phyloP scores from a whole-genome alignment of 2,113 vertebrate genomes.

The Rhombomys opimus region DNA sequence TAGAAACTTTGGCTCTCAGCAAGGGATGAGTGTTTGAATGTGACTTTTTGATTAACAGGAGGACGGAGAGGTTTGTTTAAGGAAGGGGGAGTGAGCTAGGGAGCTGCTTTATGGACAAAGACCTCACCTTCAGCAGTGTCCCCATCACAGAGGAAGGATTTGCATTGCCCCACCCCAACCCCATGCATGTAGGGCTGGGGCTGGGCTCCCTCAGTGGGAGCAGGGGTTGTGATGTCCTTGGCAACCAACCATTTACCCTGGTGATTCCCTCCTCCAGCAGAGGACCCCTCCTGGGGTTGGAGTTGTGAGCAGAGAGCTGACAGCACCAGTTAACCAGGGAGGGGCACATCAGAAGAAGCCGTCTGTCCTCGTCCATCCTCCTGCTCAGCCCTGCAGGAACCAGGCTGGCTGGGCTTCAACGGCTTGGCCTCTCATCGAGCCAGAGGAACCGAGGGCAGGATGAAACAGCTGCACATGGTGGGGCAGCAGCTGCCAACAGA shows the following conservation, averaged over 20 bases:
- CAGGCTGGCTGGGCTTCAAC: slow-evolving; percentile 80
- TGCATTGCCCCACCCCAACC: not conserved
- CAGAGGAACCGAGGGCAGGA: slow-evolving; percentile 77
- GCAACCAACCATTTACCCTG: slow-evolving; percentile 80
- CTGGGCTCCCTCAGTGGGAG: not conserved
- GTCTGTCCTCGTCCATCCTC: not conserved
- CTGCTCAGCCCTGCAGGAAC: slow-evolving; percentile 81
- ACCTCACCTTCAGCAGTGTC: not conserved
- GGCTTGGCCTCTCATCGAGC: slow-evolving; percentile 75
- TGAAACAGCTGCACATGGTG: slow-evolving; percentile 79
- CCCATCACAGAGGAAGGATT: too few relatives aligned
- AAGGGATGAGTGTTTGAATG: slow-evolving; percentile 82
- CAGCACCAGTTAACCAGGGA: slow-evolving; percentile 78
- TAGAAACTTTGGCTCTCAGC: slow-evolving; percentile 69
- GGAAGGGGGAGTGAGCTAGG: not conserved
- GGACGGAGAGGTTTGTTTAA: slow-evolving; percentile 45
- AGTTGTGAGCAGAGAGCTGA: slow-evolving; percentile 81
- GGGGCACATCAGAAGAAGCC: slow-evolving; percentile 81
- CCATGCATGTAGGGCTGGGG: not conserved
- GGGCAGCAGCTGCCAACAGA: slow-evolving; percentile 62
- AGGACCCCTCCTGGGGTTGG: slow-evolving; percentile 80
- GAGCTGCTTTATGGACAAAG: not conserved
- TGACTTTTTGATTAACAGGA: slow-evolving; percentile 76
- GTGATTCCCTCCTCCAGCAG: slow-evolving; percentile 81
- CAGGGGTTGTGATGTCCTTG: slow-evolving; percentile 66